Percentiles rank a stretch among this genome's conserved stretches.
These are phyloP conservation scores for Leptonema lineaticorne DNA, from an alignment of 1,140 invertebrate species.

Conservation along the genomic window DNA sequence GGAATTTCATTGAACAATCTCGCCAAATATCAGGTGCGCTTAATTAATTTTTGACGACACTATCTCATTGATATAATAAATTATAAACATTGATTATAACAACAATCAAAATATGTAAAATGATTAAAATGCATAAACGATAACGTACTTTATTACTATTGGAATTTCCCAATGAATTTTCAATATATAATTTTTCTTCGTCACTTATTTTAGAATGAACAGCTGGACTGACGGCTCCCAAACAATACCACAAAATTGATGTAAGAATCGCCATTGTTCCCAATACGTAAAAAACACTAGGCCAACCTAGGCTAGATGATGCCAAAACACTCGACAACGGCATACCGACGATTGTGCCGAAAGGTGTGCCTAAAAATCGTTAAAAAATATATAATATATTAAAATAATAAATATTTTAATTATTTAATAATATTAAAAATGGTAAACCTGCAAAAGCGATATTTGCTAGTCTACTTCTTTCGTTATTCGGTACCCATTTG, in stretches of 20 bases:
- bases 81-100: too few relatives aligned
- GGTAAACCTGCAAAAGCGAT: conserved; percentile 63
- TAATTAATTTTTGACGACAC: too few relatives aligned
- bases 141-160: conserved; percentile 26
- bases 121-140: too few relatives aligned
- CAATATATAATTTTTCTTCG: conserved; percentile 60
- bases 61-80: too few relatives aligned
- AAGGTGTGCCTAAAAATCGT: conserved; percentile 55
- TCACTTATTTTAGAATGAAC: conserved; percentile 55
- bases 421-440: too few relatives aligned
- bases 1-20: too few relatives aligned
- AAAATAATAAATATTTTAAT: conserved; percentile 9
- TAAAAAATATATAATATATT: not conserved
- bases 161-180: conserved; percentile 39
- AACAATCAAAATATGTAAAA: too few relatives aligned
- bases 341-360: conserved; percentile 67
- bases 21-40: too few relatives aligned
- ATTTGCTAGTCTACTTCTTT: conserved; percentile 60
- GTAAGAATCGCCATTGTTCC: conserved; percentile 61
- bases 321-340: conserved; percentile 63
- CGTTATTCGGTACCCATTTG: conserved; percentile 69
- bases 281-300: conserved; percentile 70
- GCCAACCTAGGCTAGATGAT: conserved; percentile 63
- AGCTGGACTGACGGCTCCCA: conserved; percentile 63
- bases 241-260: conserved; percentile 58